These are phyloP conservation scores for Steinernema hermaphroditum DNA, from an alignment of 2,888 invertebrate species.

Conservation along the genomic window DNA sequence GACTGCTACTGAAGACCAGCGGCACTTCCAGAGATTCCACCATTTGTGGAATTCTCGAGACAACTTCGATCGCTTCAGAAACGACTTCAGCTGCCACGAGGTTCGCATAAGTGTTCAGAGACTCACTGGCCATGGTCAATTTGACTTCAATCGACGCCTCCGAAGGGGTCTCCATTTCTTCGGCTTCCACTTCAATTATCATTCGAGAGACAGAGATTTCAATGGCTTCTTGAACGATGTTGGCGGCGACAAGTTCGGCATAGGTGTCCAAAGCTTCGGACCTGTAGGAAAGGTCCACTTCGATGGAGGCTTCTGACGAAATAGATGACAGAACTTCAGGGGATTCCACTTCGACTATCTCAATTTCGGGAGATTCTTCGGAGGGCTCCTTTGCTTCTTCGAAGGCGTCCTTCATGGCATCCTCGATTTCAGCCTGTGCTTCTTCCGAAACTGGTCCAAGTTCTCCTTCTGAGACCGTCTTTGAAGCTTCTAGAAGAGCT, in stretches of 20 bases:
- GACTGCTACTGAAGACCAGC: background rate
- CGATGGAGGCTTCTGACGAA: slow-evolving; percentile 12
- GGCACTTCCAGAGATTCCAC: slow-evolving; percentile 11
- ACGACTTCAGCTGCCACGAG: background rate
- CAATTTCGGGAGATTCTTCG: background rate
- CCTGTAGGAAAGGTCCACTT: background rate
- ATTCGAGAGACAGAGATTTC: background rate
- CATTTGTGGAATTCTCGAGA: slow-evolving; percentile 4
- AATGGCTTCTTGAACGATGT: background rate
- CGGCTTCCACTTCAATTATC: background rate
- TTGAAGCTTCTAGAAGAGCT: background rate
- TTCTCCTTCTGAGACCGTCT: background rate
- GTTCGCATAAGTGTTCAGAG: slow-evolving; percentile 1
- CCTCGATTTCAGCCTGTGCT: background rate
- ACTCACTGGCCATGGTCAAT: slow-evolving; percentile 5
- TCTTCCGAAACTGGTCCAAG: background rate
- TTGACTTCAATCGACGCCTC: slow-evolving; percentile 15
- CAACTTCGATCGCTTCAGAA: slow-evolving; percentile 6
- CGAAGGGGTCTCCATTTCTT: background rate
- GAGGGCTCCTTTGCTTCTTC: background rate
- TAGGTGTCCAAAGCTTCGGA: slow-evolving; percentile 1
- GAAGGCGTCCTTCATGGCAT: background rate
- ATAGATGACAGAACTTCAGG: slow-evolving; percentile 5
- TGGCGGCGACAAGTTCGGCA: background rate
- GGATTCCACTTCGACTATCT: slow-evolving; percentile 1